phyloP scores from a whole-genome alignment of 2,888 invertebrate genomes.

The Corythucha ciliata region DNA sequence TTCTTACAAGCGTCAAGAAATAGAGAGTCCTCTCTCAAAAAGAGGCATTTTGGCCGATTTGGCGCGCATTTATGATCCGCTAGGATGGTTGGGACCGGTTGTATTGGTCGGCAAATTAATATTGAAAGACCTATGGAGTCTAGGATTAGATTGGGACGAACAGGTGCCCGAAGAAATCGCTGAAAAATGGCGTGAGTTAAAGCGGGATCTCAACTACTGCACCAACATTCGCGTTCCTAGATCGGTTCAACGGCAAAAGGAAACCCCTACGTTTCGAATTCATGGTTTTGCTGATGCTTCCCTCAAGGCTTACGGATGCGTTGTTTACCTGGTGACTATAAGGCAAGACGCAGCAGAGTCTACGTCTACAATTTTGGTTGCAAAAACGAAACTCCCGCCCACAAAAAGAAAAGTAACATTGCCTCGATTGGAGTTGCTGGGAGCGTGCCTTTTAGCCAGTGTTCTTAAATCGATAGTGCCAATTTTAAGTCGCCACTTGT shows the following conservation, averaged over 20 bases:
- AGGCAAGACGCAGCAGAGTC: no score
- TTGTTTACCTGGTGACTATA: background rate
- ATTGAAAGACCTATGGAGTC: slow-evolving; percentile 31
- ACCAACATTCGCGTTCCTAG: no score
- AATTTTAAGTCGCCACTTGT: no score
- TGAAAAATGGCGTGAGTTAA: slow-evolving; percentile 5
- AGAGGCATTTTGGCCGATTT: slow-evolving; percentile 17
- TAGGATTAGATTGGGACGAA: slow-evolving; percentile 31
- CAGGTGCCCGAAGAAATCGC: slow-evolving; percentile 16
- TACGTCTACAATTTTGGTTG: background rate
- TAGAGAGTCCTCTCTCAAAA: slow-evolving; percentile 11
- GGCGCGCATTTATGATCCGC: slow-evolving; percentile 29
- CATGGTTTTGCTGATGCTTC: background rate
- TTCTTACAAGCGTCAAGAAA: slow-evolving; percentile 10
- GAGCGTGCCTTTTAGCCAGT: no score
- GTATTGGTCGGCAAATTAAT: slow-evolving; percentile 28
- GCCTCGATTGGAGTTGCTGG: no score
- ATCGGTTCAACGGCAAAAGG: background rate
- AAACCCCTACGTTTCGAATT: no score
- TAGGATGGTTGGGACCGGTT: no score
- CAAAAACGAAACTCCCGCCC: background rate
- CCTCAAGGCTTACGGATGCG: background rate
- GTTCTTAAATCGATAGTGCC: no score
- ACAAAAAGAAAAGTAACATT: background rate
- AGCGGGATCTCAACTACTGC: no score